These are phyloP conservation scores for Drosophila watanabei DNA, from an alignment of 1,140 invertebrate genomes.

Conservation along the genomic window DNA sequence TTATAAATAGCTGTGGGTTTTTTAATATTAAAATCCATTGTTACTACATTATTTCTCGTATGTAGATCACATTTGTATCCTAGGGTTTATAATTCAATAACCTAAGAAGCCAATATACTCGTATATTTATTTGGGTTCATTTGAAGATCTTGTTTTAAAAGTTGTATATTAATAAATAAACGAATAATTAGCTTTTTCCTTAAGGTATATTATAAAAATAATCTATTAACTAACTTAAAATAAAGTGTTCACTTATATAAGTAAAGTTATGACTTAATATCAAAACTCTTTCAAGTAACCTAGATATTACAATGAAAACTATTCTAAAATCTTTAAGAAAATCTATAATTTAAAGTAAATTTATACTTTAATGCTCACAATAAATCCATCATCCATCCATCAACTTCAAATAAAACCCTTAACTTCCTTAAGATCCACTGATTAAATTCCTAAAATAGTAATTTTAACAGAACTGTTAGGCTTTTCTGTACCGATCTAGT, in stretches of 20 bases:
- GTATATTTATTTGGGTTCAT: too few species aligned
- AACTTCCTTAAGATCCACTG: not conserved
- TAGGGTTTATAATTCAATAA: too few species aligned
- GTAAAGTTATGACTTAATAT: not conserved
- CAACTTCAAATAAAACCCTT: not conserved
- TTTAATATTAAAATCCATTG: too few species aligned
- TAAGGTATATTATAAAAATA: too few species aligned
- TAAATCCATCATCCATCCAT: not conserved
- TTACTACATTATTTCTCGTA: too few species aligned
- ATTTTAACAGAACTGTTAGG: constrained; percentile 32
- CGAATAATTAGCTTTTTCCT: too few species aligned
- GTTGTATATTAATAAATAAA: too few species aligned
- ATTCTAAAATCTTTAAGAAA: not conserved
- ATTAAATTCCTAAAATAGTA: constrained; percentile 13
- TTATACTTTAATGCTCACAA: not conserved
- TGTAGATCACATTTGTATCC: too few species aligned
- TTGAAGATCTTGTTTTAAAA: too few species aligned
- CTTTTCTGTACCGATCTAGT: not conserved
- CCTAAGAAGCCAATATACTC: too few species aligned
- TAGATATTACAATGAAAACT: not conserved
- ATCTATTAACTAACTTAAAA: too few species aligned
- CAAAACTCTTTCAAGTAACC: not conserved
- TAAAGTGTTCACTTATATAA: not conserved
- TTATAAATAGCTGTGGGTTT: too few species aligned
- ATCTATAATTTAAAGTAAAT: accelerated